These are phyloP conservation scores for Muscicapa striata DNA, from an alignment of 2,797 vertebrate genomes.

Conservation along the genomic window DNA sequence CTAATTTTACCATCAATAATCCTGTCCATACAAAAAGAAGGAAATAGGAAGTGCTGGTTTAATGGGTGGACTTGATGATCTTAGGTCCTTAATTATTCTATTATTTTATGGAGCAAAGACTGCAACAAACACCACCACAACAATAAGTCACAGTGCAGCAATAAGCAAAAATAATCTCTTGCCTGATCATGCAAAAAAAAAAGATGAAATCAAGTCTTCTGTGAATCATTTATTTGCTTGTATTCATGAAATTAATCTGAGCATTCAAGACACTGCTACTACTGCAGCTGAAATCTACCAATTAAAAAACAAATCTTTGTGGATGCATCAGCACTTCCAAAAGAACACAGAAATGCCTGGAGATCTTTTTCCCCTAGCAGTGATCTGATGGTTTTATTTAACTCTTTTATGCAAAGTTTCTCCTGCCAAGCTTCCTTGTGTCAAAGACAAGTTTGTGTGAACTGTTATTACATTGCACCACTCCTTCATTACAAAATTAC, in stretches of 20 bases:
- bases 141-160: background rate
- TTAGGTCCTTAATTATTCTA: background rate
- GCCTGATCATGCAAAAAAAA: background rate
- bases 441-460: background rate
- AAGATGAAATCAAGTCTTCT: background rate
- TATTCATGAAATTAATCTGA: background rate
- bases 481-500: slow-evolving; percentile 46
- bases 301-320: background rate
- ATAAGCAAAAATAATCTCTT: background rate
- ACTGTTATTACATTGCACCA: background rate
- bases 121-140: background rate
- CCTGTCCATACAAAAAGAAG: background rate
- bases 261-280: background rate
- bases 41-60: background rate
- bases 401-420: background rate
- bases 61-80: background rate
- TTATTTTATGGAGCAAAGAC: background rate
- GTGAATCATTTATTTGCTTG: background rate
- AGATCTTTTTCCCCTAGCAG: background rate
- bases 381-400: background rate
- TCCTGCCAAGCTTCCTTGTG: background rate
- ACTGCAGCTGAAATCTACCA: background rate
- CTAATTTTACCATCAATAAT: background rate
- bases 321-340: background rate
- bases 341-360: background rate